A percentile compares a stretch with the other conserved stretches of the same genome.
Conservation (phyloP, 2,888 invertebrate species). For the Epistrophe eligans region DNA sequence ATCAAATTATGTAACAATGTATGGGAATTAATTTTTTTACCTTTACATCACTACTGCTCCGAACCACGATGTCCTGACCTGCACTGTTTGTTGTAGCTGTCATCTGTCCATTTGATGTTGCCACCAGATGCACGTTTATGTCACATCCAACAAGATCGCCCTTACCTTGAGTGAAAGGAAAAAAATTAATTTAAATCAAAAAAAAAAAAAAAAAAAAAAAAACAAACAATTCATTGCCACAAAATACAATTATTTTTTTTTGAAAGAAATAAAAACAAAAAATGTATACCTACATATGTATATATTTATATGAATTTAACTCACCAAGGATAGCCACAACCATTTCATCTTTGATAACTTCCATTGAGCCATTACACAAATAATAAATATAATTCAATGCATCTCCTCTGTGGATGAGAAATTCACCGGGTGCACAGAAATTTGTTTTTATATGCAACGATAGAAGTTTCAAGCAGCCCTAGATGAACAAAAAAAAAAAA, state of each 20-base stretch:
- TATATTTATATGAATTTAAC: slow-evolving; percentile 78
- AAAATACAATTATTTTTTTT: slow-evolving; percentile 23
- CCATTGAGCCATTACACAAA: slow-evolving; percentile 98
- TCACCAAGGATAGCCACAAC: slow-evolving; percentile 98
- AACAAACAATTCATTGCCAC: background rate
- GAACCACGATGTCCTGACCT: slow-evolving; percentile 91
- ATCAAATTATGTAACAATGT: background rate
- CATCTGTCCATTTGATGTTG: slow-evolving; percentile 86
- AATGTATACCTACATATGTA: background rate
- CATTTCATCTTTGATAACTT: slow-evolving; percentile 97
- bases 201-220: no score
- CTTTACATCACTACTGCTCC: slow-evolving; percentile 97
- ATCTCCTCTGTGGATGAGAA: slow-evolving; percentile 96
- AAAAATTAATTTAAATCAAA: slow-evolving; percentile 64
- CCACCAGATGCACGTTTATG: slow-evolving; percentile 92
- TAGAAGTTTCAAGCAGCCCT: slow-evolving; percentile 94
- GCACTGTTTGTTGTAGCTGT: slow-evolving; percentile 86
- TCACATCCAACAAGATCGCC: slow-evolving; percentile 97
- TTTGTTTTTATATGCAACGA: slow-evolving; percentile 96
- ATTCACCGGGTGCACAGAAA: slow-evolving; percentile 98
- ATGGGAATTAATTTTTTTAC: slow-evolving; percentile 80
- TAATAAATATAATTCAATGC: slow-evolving; percentile 97
- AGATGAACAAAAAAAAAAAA: background rate
- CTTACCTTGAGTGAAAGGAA: slow-evolving; percentile 88
- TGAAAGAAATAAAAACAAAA: slow-evolving; percentile 4